phyloP scores from a whole-genome alignment of 2,113 vertebrate genomes.

The Rhabdomys dilectus region DNA sequence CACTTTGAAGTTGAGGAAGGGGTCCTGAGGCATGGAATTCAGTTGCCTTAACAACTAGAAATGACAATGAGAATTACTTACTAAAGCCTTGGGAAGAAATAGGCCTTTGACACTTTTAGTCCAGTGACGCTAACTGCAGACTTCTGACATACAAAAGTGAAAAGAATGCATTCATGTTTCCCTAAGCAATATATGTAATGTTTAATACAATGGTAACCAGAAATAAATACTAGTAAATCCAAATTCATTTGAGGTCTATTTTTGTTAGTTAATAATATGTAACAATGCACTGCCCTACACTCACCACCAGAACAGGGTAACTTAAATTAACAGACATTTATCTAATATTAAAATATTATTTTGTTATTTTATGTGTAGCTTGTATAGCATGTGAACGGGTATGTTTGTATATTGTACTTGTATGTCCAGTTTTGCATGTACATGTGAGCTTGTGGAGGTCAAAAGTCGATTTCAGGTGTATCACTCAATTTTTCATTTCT shows the following conservation, averaged over 20 bases:
- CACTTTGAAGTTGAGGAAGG: background rate
- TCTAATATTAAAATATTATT: background rate
- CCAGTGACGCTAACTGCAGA: background rate
- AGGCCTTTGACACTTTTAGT: background rate
- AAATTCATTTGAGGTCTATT: conserved; percentile 22
- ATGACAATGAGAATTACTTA: background rate
- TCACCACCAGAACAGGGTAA: background rate
- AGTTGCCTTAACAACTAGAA: background rate
- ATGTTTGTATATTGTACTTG: background rate
- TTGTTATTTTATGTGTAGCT: background rate
- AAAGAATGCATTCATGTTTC: conserved; percentile 16
- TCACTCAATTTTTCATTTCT: background rate
- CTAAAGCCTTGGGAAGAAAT: background rate
- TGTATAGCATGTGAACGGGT: background rate
- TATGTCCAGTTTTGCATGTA: too few relatives aligned
- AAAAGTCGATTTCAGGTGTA: background rate
- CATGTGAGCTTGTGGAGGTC: too few relatives aligned
- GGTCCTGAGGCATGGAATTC: background rate
- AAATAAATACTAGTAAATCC: background rate
- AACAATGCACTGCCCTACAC: too few relatives aligned
- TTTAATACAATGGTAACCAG: conserved; percentile 30
- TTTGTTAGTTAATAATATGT: conserved; percentile 2
- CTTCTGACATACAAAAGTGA: background rate
- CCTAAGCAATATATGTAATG: background rate
- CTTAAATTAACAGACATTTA: background rate